These are phyloP conservation scores for Diuraphis noxia DNA, from an alignment of 1,140 invertebrate species.

Conservation along the genomic window DNA sequence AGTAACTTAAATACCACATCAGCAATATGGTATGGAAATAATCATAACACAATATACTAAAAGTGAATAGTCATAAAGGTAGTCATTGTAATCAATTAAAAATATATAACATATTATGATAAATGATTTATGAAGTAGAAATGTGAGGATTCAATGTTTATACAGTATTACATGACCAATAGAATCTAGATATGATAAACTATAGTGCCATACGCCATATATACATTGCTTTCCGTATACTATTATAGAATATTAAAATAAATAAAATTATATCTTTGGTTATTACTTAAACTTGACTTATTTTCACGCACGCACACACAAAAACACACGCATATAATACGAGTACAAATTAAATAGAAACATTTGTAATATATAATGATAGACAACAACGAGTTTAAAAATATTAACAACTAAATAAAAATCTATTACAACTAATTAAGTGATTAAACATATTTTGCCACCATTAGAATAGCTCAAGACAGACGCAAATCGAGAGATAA, in stretches of 20 bases:
- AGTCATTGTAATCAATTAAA: neutral
- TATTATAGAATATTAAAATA: neutral
- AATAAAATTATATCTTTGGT: neutral
- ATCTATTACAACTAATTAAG: neutral
- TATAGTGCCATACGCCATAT: neutral
- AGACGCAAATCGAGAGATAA: neutral
- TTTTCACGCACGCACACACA: neutral
- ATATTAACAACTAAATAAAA: neutral
- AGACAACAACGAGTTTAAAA: neutral
- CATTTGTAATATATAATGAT: neutral
- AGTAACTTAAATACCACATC: neutral
- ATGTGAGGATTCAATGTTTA: neutral
- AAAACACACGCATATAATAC: neutral
- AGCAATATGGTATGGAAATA: neutral
- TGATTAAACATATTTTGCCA: neutral
- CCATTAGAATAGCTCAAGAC: neutral
- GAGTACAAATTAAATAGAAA: neutral
- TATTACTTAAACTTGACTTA: neutral
- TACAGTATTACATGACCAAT: neutral
- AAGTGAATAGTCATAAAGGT: neutral
- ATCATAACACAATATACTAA: neutral
- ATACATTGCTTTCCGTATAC: neutral
- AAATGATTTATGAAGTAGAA: neutral
- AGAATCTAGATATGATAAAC: neutral
- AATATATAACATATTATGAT: neutral